A percentile compares a stretch with the other conserved stretches of the same genome.
Conservation (phyloP, 53 echinoderm and acorn worm genomes). For the Hippasteria phrygiana region DNA sequence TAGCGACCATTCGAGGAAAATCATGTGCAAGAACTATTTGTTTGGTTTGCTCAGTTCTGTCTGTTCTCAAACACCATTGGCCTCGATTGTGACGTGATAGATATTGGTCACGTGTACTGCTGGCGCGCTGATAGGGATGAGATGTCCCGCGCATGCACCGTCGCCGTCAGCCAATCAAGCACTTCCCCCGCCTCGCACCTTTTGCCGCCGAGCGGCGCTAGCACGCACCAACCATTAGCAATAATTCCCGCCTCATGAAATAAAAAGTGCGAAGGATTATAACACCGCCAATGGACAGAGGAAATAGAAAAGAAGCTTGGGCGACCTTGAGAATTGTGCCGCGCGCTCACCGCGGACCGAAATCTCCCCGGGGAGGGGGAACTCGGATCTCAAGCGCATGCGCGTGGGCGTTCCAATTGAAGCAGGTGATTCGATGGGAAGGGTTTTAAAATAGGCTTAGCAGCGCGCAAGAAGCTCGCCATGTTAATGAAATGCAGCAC, state of each 20-base stretch:
- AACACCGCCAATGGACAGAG: background rate
- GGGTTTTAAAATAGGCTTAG: slow-evolving; percentile 33
- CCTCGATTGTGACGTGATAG: background rate
- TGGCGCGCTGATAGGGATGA: background rate
- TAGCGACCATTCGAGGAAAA: background rate
- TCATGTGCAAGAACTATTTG: background rate
- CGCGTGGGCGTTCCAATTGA: slow-evolving; percentile 27
- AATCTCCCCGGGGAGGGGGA: slow-evolving; percentile 6
- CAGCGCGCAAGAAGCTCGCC: background rate
- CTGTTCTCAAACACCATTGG: background rate
- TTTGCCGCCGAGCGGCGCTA: background rate
- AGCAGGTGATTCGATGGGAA: slow-evolving; percentile 22
- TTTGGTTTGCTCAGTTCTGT: background rate
- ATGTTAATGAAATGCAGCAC: background rate
- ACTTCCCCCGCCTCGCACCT: background rate
- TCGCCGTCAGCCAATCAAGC: slow-evolving; percentile 3
- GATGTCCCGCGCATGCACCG: background rate
- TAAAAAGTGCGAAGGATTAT: slow-evolving; percentile 56
- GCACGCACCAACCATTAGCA: slow-evolving; percentile 21
- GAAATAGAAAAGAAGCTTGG: background rate
- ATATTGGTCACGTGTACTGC: background rate
- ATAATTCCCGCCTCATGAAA: slow-evolving; percentile 58
- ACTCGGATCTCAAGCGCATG: slow-evolving; percentile 7
- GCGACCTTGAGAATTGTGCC: slow-evolving; percentile 40
- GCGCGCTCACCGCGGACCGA: background rate